Conservation (phyloP, 2,113 vertebrate genomes). For the Agelaius tricolor region DNA sequence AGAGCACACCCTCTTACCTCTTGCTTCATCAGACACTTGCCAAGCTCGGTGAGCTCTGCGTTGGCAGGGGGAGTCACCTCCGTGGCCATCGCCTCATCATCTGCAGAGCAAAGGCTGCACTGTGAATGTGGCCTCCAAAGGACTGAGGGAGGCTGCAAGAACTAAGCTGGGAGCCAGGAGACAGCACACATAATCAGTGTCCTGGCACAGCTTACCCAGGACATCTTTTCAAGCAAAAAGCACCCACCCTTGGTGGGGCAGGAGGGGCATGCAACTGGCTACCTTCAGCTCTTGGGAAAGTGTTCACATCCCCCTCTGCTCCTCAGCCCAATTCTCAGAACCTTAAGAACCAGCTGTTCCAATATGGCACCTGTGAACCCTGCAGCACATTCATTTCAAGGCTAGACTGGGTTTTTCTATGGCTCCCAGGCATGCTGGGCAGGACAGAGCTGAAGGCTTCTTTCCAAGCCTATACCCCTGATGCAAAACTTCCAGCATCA, state of each 20-base stretch:
- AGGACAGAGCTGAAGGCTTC: neutral
- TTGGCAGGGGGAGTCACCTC: conserved; percentile 77
- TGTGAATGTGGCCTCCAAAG: neutral
- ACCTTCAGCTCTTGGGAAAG: neutral
- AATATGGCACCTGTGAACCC: neutral
- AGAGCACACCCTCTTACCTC: conserved; percentile 77
- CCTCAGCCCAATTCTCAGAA: neutral
- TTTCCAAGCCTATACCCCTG: neutral
- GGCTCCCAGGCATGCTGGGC: neutral
- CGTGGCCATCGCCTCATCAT: conserved; percentile 91
- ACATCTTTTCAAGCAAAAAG: neutral
- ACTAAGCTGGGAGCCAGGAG: neutral
- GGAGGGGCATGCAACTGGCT: neutral
- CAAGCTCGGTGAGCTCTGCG: conserved; percentile 88
- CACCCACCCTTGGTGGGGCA: neutral
- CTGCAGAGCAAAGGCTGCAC: conserved; percentile 62
- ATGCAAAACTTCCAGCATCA: neutral
- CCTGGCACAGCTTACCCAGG: neutral
- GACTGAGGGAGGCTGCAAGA: neutral
- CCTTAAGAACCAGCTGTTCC: neutral
- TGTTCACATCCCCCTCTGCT: neutral
- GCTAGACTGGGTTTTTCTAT: neutral
- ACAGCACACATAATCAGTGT: neutral
- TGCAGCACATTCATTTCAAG: neutral
- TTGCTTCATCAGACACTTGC: conserved; percentile 88